Evolutionary conservation across 2,888 invertebrate genomes (phyloP).

Genomic region (Pterostichus niger): DNA sequence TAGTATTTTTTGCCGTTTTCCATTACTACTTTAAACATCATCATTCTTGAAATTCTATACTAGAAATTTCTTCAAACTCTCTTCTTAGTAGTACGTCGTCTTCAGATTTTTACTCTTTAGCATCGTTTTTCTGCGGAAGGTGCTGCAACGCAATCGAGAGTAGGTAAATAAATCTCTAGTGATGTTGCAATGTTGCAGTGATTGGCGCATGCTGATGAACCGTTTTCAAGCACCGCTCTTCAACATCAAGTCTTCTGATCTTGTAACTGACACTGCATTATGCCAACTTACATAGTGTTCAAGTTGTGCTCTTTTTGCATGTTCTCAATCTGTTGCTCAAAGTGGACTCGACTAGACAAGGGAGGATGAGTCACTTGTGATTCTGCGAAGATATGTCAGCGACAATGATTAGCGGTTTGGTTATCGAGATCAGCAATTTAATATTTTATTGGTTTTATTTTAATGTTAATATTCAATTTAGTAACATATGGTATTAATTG

Average conservation of each 20-base stretch:
- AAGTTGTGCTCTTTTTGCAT: constrained; percentile 13
- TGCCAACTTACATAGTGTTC: constrained; percentile 5
- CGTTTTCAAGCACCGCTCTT: constrained; percentile 1
- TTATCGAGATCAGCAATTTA: neutral
- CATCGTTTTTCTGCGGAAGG: neutral
- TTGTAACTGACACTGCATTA: constrained; percentile 11
- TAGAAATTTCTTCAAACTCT: neutral
- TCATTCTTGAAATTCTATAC: no score
- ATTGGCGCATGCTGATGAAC: constrained; percentile 6
- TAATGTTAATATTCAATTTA: neutral
- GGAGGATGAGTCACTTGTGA: neutral
- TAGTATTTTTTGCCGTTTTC: no score
- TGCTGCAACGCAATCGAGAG: neutral
- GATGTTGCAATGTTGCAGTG: constrained; percentile 35
- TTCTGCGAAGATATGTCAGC: neutral
- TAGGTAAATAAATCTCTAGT: constrained; percentile 21
- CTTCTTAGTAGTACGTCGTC: neutral
- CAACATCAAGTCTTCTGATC: constrained; percentile 11
- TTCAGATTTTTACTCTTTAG: neutral
- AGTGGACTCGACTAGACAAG: neutral
- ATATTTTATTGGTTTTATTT: neutral
- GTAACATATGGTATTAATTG: neutral
- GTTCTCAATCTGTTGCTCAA: neutral
- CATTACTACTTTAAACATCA: no score
- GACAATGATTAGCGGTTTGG: constrained; percentile 4